These are phyloP conservation scores for Silurus asotus DNA, from an alignment of 2,113 vertebrate species.

Conservation along the genomic window DNA sequence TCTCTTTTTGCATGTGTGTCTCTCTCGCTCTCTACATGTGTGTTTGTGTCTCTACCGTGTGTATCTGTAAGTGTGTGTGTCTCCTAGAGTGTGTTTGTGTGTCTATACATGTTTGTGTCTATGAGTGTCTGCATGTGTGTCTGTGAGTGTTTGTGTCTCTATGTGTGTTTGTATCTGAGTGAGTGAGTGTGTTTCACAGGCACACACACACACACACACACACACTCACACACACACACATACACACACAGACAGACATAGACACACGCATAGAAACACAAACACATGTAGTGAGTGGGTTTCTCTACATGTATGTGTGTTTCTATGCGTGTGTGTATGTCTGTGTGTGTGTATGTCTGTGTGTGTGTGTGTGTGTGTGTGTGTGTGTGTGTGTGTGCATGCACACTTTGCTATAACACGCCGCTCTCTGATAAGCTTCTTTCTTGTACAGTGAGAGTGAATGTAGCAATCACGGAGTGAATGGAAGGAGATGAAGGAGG, in stretches of 20 bases:
- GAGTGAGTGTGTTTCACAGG: no score
- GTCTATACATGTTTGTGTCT: neutral
- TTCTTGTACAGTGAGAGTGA: constrained; percentile 22
- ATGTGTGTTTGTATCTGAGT: neutral
- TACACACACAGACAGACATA: no score
- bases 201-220: no score
- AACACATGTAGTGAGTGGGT: no score
- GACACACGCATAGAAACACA: no score
- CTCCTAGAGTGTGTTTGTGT: neutral
- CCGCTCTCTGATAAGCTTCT: constrained; percentile 2
- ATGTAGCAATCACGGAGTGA: constrained; percentile 34
- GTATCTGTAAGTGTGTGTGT: neutral
- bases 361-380: neutral
- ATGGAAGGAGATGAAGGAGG: constrained; percentile 26
- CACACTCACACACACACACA: no score
- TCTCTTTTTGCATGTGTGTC: neutral
- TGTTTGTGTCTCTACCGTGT: neutral
- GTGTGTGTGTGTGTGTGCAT: neutral
- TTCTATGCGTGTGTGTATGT: neutral
- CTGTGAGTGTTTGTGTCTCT: neutral
- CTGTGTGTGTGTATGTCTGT: neutral
- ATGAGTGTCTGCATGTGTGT: neutral
- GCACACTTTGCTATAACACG: neutral
- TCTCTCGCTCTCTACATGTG: no score
- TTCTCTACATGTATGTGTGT: neutral